A percentile compares a stretch with the other conserved stretches of the same genome.
These are phyloP conservation scores for Phyllotreta cruciferae DNA, from an alignment of 2,888 invertebrate genomes.

Conservation along the genomic window DNA sequence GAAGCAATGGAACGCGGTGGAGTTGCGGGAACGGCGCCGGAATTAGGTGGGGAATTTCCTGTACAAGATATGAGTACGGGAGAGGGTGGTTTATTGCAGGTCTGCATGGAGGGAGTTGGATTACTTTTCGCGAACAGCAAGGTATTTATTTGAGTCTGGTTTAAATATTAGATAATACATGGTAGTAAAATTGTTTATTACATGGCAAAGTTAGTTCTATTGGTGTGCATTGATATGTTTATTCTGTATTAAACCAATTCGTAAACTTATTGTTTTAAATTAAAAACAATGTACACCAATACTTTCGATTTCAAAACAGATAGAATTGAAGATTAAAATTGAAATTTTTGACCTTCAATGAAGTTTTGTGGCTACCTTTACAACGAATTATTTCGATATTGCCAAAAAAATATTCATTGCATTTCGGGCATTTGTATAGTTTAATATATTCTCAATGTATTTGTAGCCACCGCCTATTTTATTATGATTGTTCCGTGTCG, in stretches of 20 bases:
- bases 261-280: not conserved
- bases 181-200: slow-evolving; percentile 22
- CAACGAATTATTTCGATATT: not conserved
- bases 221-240: slow-evolving; percentile 33
- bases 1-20: slow-evolving; percentile 96
- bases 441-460: slow-evolving; percentile 26
- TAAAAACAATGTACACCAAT: slow-evolving; percentile 34
- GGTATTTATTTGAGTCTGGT: slow-evolving; percentile 67
- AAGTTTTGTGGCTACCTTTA: slow-evolving; percentile 6
- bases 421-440: not conserved
- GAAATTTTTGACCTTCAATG: slow-evolving; percentile 34
- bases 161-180: slow-evolving; percentile 6
- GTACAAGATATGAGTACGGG: slow-evolving; percentile 97
- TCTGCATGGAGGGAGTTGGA: slow-evolving; percentile 99
- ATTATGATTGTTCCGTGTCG: slow-evolving; percentile 56
- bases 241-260: not conserved
- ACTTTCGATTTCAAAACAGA: slow-evolving; percentile 11
- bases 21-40: slow-evolving; percentile 70
- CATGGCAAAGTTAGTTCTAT: slow-evolving; percentile 24
- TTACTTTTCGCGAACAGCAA: slow-evolving; percentile 99
- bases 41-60: slow-evolving; percentile 95
- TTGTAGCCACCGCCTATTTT: slow-evolving; percentile 30
- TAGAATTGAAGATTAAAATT: slow-evolving; percentile 33
- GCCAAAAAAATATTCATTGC: no score
- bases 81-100: slow-evolving; percentile 96